A percentile compares a stretch with the other conserved stretches of the same genome.
Conservation (phyloP, 2,113 vertebrate genomes). For the Oreochromis niloticus region DNA sequence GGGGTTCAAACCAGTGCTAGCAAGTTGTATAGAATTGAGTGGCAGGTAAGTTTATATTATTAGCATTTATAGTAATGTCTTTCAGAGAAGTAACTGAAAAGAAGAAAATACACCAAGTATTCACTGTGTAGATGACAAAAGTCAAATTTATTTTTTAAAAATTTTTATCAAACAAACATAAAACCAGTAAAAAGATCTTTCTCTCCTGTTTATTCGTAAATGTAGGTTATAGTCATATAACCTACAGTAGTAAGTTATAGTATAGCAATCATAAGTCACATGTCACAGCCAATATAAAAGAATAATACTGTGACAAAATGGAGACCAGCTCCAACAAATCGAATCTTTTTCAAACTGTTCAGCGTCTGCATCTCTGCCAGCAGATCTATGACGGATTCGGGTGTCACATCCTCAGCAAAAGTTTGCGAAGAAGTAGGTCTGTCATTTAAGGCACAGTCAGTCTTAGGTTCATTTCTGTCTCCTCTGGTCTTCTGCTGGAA, state of each 20-base stretch:
- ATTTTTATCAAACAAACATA: background rate
- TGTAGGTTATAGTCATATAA: background rate
- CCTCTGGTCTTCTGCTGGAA: background rate
- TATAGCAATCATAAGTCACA: background rate
- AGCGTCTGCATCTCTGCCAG: background rate
- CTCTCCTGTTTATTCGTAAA: background rate
- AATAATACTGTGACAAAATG: background rate
- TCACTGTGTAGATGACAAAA: background rate
- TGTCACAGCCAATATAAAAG: background rate
- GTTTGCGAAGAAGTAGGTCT: background rate
- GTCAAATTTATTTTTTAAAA: background rate
- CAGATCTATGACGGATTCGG: background rate
- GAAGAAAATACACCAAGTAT: background rate
- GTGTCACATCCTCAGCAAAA: background rate
- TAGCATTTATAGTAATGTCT: background rate
- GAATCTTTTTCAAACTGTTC: background rate
- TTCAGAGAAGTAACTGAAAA: background rate
- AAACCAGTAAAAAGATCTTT: background rate
- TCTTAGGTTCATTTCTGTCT: background rate
- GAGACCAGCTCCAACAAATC: constrained; percentile 67
- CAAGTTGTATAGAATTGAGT: background rate
- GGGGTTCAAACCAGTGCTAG: background rate
- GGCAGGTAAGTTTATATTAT: background rate
- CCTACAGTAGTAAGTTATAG: background rate
- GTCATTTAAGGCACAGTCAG: background rate